Evolutionary conservation across 2,888 invertebrate genomes (phyloP), one percentile per base, ranked within the genome.

Genomic region (Laspeyria flexula): DNA sequence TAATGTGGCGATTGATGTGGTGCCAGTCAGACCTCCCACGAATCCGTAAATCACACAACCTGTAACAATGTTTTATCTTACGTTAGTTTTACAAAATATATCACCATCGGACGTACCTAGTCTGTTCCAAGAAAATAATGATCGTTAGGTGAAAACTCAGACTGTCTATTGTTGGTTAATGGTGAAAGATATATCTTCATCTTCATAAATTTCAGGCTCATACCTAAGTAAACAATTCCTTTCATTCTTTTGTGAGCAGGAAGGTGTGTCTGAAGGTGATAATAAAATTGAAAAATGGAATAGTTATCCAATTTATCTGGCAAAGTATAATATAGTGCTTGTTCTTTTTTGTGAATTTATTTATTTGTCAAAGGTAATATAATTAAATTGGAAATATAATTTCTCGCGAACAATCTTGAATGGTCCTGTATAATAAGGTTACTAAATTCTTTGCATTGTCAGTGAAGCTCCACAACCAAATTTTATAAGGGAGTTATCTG

Each of bases 21-120:
- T 95, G 35, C 97, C 97, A 13, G 96, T 96, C 39, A 97, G 82
- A 1, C 97, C 97, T 0, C 97, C 97, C 16, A 96, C 58, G 73
- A 97, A 96, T 29, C 96, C 97, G 77, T 97, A 97, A 11, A 96
- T 78, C 52, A 95, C 93, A 77, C 97, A 97, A 45, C 95, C 96
- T 96, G 83, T 12, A 93, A 84, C 12, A 75, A 71, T 48, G 62
- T 40, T 35, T 15, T 25, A 16, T 5, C 7, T 7, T 9, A 35
- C 1, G n/a, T 27, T 11, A 34, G 31, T 11, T 30, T 12, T 11
- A 1, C 12, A 30, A 5, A 11, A 30, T 11, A 25, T 7, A 25
- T 25, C 25, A 25, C 25, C 3, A 25, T 6, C 25, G 29, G 1
- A 30, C 30, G 6, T 11, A 33, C 7, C 13, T 7, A 10, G 31